Base-by-base conservation (phyloP, 2,888 invertebrate species). In the Dioctria linearis region DNA sequence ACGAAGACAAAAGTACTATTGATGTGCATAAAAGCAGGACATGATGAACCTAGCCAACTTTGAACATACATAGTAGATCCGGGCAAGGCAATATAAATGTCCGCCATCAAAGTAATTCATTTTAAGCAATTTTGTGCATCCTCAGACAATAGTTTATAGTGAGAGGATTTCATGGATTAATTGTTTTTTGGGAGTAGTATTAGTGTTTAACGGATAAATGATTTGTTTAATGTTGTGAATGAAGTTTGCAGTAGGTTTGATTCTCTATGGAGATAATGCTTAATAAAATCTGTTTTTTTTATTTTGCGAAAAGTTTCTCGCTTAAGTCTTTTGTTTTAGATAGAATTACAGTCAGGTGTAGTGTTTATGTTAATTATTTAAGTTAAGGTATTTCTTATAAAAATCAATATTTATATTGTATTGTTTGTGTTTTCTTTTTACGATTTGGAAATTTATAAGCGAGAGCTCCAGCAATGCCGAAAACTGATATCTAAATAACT, bases 71-170 rank as follows among this genome's bases (percentile, higher is more conserved):
- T n/a, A 9, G 13, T 11, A 40, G 11, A 63, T 46, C 66, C 40
- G 83, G 81, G 83, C 82, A 80, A 82, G 81, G 83, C 82, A 80
- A 82, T 82, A 83, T 83, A 82, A 83, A 82, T 81, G 83, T 81
- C 81, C 81, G 80, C 83, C 82, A 83, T 83, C 83, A 82, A 25
- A 82, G 83, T 84, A 84, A 83, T 83, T 83, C 83, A 82, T 81
- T 81, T 83, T 82, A 82, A 83, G 43, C 25, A 43, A 63, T 76
- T 76, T 63, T 46, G 37, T 13, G 46, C 63, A 46, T 61, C 61
- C 49, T 43, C 11, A n/a, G n/a, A n/a, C n/a, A 25, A 37, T 61
- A 76, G 63, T 43, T 76, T 76, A 76, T 76, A 13, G 49, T 49
- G n/a, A 11, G 37, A 11, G 46, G 46, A 49, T 49, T 61, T 76